Evolutionary conservation across 2,888 invertebrate genomes (phyloP).

Genomic region (Apotomis betuletana): DNA sequence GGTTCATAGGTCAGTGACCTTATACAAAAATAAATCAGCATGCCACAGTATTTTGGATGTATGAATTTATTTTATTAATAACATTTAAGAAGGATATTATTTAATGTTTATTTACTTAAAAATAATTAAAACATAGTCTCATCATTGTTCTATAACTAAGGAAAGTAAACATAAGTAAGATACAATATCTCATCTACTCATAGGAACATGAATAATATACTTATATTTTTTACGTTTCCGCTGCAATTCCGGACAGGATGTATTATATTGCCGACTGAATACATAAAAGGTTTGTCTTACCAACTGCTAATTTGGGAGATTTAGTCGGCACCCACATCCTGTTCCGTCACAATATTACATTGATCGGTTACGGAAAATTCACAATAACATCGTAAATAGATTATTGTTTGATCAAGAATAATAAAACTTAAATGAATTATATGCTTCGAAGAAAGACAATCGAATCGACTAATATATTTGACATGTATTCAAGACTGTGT

Average conservation of each 20-base stretch:
- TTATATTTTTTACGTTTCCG: constrained; percentile 77
- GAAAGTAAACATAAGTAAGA: constrained; percentile 7
- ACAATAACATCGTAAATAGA: constrained; percentile 30
- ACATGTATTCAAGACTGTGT: constrained; percentile 18
- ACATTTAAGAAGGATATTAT: background rate
- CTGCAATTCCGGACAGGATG: constrained; percentile 69
- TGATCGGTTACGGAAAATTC: constrained; percentile 9
- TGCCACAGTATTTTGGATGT: background rate
- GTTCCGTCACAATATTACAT: constrained; percentile 31
- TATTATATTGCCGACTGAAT: constrained; percentile 65
- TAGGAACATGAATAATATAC: constrained; percentile 69
- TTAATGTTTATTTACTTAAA: background rate
- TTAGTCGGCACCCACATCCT: constrained; percentile 90
- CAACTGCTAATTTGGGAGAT: constrained; percentile 89
- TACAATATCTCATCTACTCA: constrained; percentile 2
- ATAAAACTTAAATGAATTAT: constrained; percentile 21
- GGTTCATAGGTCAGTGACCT: too few species aligned
- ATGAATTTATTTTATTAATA: background rate
- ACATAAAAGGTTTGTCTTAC: constrained; percentile 81
- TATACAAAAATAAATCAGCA: too few species aligned
- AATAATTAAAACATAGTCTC: background rate
- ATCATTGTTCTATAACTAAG: background rate
- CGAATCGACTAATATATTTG: constrained; percentile 39
- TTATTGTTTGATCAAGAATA: constrained; percentile 34
- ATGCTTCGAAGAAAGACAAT: constrained; percentile 29